Evolutionary conservation across 1,140 invertebrate genomes (phyloP).

Genomic region (Ceratitis capitata): DNA sequence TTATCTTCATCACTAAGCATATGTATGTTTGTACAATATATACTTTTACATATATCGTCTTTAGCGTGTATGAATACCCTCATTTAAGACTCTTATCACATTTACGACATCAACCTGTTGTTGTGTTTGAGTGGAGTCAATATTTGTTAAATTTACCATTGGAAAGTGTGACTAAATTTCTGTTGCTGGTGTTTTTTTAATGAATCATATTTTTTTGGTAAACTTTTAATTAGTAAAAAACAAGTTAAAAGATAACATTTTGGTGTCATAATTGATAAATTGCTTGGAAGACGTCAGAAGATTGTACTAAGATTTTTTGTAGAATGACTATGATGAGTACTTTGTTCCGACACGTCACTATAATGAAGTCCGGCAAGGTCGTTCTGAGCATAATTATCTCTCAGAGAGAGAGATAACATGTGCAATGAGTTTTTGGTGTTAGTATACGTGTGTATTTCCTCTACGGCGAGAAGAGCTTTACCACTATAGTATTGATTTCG

Average conservation of each 20-base stretch:
- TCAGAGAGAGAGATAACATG: no score
- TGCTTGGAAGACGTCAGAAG: not conserved
- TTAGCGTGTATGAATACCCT: not conserved
- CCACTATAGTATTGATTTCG: no score
- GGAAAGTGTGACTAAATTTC: not conserved
- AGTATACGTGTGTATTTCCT: no score
- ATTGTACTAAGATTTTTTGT: not conserved
- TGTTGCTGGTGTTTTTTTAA: not conserved
- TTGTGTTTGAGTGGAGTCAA: not conserved
- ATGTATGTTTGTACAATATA: not conserved
- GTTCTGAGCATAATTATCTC: no score
- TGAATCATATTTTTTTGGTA: not conserved
- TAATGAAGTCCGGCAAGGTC: not conserved
- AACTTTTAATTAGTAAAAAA: not conserved
- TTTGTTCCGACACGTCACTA: not conserved
- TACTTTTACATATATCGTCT: not conserved
- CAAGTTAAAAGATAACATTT: not conserved
- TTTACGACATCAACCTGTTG: not conserved
- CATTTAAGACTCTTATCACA: not conserved
- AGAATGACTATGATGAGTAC: not conserved
- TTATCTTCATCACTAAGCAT: not conserved
- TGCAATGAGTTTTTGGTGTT: no score
- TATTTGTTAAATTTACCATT: conserved; percentile 6
- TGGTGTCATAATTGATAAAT: not conserved
- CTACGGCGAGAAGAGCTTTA: no score